phyloP scores from a whole-genome alignment of 2,888 invertebrate species.

The Hirtodrosophila alboralis region DNA sequence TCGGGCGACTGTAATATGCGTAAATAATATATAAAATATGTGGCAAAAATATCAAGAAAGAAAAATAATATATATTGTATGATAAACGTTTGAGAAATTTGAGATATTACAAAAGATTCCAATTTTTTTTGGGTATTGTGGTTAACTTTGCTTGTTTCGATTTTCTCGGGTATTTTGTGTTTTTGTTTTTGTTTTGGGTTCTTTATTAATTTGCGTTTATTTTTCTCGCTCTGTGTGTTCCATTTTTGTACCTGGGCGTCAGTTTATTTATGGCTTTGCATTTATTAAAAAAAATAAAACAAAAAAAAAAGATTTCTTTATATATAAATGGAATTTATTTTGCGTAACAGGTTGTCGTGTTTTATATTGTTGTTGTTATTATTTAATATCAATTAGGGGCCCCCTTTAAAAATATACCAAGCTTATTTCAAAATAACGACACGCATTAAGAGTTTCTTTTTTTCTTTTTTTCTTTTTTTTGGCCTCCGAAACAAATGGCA shows the following conservation, averaged over 20 bases:
- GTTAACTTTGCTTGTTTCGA: constrained; percentile 27
- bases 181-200: constrained; percentile 28
- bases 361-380: constrained; percentile 43
- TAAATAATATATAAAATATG: constrained; percentile 74
- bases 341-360: constrained; percentile 66
- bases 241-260: constrained; percentile 64
- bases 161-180: constrained; percentile 39
- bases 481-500: constrained; percentile 60
- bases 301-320: too few species aligned
- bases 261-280: constrained; percentile 76
- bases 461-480: constrained; percentile 25
- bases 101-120: constrained; percentile 68
- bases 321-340: constrained; percentile 33
- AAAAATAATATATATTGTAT: constrained; percentile 35
- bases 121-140: constrained; percentile 26
- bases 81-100: constrained; percentile 71
- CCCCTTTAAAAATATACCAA: constrained; percentile 49
- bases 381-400: constrained; percentile 77
- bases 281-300: constrained; percentile 68
- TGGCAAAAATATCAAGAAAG: constrained; percentile 47
- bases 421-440: constrained; percentile 76
- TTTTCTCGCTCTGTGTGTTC: constrained; percentile 14
- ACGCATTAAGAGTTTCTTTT: constrained; percentile 73
- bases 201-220: constrained; percentile 57
- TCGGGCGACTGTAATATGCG: constrained; percentile 57